Percentiles rank a stretch among this genome's conserved stretches.
phyloP scores from a whole-genome alignment of 2,888 invertebrate genomes.

The Clostera curtula region DNA sequence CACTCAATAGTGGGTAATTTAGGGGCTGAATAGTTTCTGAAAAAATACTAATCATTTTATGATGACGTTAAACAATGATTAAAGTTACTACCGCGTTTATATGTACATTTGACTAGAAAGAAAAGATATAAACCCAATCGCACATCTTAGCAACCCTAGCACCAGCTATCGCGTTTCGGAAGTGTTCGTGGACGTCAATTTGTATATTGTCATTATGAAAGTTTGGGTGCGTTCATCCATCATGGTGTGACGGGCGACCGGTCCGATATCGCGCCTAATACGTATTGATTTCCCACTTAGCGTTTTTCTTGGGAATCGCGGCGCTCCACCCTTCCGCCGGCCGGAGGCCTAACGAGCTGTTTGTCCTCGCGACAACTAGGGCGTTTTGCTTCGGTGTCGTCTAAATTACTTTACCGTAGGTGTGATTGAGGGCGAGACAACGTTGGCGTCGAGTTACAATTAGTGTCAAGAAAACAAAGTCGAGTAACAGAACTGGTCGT shows the following conservation, averaged over 20 bases:
- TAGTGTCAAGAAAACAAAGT: constrained; percentile 2
- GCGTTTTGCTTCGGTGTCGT: constrained; percentile 26
- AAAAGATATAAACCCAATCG: too few relatives aligned
- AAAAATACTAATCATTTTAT: too few relatives aligned
- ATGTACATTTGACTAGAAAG: too few relatives aligned
- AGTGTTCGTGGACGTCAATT: constrained; percentile 69
- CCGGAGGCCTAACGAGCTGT: constrained; percentile 68
- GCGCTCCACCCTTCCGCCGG: constrained; percentile 70
- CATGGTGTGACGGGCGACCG: constrained; percentile 67
- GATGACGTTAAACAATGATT: too few relatives aligned
- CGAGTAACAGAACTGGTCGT: constrained; percentile 4
- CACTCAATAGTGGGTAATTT: too few relatives aligned
- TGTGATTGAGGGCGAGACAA: constrained; percentile 14
- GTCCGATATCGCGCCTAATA: constrained; percentile 73
- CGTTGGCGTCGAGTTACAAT: constrained; percentile 7
- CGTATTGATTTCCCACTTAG: constrained; percentile 75
- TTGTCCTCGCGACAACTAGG: constrained; percentile 61
- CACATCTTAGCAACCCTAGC: too few relatives aligned
- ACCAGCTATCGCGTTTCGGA: constrained; percentile 64
- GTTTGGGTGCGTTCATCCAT: constrained; percentile 71
- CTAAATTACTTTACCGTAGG: constrained; percentile 14
- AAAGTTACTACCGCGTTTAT: too few relatives aligned
- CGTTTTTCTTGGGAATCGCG: constrained; percentile 70
- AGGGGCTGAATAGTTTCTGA: too few relatives aligned
- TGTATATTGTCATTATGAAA: constrained; percentile 75